A percentile compares a stretch with the other conserved stretches of the same genome.
phyloP scores from a whole-genome alignment of 2,113 vertebrate species.

The Odocoileus hemionus region DNA sequence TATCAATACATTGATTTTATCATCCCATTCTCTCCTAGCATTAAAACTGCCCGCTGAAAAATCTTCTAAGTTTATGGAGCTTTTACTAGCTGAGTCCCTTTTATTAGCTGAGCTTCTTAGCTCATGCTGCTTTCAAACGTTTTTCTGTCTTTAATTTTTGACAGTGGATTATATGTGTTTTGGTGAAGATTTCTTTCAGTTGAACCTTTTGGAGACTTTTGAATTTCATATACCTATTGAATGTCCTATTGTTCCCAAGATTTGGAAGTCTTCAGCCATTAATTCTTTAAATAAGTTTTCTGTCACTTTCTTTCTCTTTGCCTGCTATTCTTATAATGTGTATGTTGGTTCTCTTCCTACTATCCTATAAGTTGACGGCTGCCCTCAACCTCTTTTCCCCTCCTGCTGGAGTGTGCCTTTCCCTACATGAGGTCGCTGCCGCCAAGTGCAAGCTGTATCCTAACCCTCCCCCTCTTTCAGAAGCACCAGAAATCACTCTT shows the following conservation, averaged over 20 bases:
- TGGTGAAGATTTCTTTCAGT: neutral
- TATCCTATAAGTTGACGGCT: neutral
- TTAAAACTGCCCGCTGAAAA: neutral
- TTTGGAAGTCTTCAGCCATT: neutral
- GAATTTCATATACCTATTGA: neutral
- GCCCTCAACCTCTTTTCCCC: neutral
- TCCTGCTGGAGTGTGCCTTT: neutral
- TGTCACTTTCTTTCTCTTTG: neutral
- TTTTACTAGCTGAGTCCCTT: neutral
- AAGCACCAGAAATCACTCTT: neutral
- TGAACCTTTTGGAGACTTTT: neutral
- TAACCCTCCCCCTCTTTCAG: neutral
- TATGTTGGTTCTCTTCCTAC: neutral
- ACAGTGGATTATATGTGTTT: neutral
- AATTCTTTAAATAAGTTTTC: neutral
- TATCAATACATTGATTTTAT: neutral
- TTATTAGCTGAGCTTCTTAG: neutral
- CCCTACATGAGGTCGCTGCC: neutral
- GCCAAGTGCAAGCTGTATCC: neutral
- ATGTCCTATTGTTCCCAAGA: neutral
- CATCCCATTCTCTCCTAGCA: neutral
- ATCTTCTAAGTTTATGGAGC: neutral
- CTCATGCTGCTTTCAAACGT: neutral
- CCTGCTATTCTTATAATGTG: neutral
- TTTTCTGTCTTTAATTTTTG: neutral